These are phyloP conservation scores for Biston betularia DNA, from an alignment of 2,888 invertebrate species.

Conservation along the genomic window DNA sequence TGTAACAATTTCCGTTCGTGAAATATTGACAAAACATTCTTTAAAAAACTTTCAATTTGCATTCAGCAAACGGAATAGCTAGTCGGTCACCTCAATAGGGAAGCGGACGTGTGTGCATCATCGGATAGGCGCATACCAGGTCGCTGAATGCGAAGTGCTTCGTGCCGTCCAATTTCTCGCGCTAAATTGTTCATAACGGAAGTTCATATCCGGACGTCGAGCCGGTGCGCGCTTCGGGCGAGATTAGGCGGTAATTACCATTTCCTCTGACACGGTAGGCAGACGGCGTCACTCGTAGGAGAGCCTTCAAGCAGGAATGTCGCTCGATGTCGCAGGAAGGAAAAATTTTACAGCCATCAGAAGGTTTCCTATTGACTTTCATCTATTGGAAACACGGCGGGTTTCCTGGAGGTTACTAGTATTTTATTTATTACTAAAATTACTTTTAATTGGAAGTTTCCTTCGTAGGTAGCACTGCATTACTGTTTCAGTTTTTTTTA, in stretches of 20 bases:
- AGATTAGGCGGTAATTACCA: slow-evolving; percentile 87
- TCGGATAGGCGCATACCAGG: slow-evolving; percentile 52
- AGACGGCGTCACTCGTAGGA: slow-evolving; percentile 62
- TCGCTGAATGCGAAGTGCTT: slow-evolving; percentile 75
- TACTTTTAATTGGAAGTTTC: neutral
- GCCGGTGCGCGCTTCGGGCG: slow-evolving; percentile 81
- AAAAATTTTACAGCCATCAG: slow-evolving; percentile 62
- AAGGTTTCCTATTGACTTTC: slow-evolving; percentile 43
- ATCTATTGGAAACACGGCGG: slow-evolving; percentile 2
- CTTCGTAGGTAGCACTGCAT: no score
- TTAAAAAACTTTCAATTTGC: slow-evolving; percentile 20
- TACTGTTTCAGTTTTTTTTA: no score
- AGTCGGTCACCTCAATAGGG: slow-evolving; percentile 46
- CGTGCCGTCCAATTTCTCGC: slow-evolving; percentile 87
- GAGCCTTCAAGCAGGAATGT: slow-evolving; percentile 50
- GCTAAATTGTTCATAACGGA: slow-evolving; percentile 94
- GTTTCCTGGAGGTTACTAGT: neutral
- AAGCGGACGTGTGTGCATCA: slow-evolving; percentile 65
- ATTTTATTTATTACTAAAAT: neutral
- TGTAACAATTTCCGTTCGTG: neutral
- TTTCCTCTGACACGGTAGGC: slow-evolving; percentile 83
- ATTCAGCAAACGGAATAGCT: slow-evolving; percentile 26
- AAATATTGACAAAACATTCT: neutral
- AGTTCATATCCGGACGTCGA: slow-evolving; percentile 92
- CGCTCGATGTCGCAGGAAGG: slow-evolving; percentile 51